phyloP scores from a whole-genome alignment of 2,113 vertebrate species.

The Spilogale gracilis region DNA sequence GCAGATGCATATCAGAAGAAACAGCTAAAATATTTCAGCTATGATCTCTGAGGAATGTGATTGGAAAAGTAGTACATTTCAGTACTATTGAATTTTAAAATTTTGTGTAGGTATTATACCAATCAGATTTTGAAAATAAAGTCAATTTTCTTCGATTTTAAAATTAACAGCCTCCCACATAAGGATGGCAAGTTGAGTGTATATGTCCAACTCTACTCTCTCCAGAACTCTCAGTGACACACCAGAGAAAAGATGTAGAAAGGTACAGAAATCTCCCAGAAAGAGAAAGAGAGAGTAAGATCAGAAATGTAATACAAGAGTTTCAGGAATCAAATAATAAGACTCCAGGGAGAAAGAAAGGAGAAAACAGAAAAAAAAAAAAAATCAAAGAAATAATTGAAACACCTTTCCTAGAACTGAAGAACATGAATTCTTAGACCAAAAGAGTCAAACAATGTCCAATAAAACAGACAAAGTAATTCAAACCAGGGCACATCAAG shows the following conservation, averaged over 20 bases:
- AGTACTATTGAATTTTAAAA: background rate
- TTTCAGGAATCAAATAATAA: background rate
- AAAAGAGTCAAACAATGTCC: background rate
- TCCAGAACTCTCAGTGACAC: background rate
- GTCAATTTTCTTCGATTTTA: slow-evolving; percentile 24
- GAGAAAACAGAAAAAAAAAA: background rate
- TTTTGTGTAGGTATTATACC: background rate
- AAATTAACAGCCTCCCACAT: slow-evolving; percentile 17
- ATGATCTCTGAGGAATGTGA: background rate
- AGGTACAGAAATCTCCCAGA: background rate
- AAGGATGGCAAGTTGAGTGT: background rate
- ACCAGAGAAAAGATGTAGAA: slow-evolving; percentile 24
- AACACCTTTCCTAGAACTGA: background rate
- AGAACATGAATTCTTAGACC: background rate
- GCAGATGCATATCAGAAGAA: background rate
- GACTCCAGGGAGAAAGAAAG: background rate
- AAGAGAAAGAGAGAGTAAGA: background rate
- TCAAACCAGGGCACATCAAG: background rate
- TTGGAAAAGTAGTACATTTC: background rate
- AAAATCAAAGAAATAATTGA: background rate
- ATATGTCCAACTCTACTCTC: background rate
- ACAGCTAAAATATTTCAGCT: slow-evolving; percentile 22
- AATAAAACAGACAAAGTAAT: background rate
- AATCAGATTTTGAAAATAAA: background rate
- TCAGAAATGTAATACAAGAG: background rate